phyloP scores from a whole-genome alignment of 1,140 invertebrate species.

The Idris sp. region DNA sequence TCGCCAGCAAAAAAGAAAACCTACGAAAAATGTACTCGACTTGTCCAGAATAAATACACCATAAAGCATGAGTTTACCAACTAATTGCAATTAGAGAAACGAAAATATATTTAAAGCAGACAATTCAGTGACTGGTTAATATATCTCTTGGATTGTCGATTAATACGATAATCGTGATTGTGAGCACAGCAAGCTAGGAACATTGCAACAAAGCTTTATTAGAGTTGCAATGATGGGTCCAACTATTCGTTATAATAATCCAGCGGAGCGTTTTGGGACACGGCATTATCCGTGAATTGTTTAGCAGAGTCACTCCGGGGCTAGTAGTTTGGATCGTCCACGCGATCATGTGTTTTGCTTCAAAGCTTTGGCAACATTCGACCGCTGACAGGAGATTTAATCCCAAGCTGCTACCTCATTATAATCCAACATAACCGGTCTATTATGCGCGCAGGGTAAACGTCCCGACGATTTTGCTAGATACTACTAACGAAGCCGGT shows the following conservation, averaged over 20 bases:
- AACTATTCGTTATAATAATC: conserved; percentile 58
- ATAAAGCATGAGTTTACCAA: too few relatives aligned
- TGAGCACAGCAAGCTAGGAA: conserved; percentile 1
- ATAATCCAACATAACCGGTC: conserved; percentile 55
- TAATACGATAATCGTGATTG: conserved; percentile 20
- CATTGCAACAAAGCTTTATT: conserved; percentile 35
- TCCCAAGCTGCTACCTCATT: conserved; percentile 58
- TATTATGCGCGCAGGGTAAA: conserved; percentile 57
- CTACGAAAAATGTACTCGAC: too few relatives aligned
- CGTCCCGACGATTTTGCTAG: conserved; percentile 57
- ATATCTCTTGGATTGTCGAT: conserved; percentile 2
- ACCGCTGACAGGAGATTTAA: conserved; percentile 58
- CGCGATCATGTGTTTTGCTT: conserved; percentile 43
- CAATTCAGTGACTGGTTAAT: too few relatives aligned
- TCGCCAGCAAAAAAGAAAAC: background rate
- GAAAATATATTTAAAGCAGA: too few relatives aligned
- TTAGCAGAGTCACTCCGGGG: conserved; percentile 46
- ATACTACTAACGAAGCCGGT: conserved; percentile 55
- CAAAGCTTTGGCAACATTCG: conserved; percentile 50
- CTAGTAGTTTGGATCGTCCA: conserved; percentile 36
- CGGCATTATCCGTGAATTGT: conserved; percentile 48
- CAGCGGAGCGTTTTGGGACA: conserved; percentile 21
- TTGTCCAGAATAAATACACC: too few relatives aligned
- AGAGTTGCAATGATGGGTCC: conserved; percentile 46
- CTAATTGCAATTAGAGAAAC: too few relatives aligned